phyloP scores from a whole-genome alignment of 37 sponge, comb jelly and placozoan species.

The Geodia barretti region DNA sequence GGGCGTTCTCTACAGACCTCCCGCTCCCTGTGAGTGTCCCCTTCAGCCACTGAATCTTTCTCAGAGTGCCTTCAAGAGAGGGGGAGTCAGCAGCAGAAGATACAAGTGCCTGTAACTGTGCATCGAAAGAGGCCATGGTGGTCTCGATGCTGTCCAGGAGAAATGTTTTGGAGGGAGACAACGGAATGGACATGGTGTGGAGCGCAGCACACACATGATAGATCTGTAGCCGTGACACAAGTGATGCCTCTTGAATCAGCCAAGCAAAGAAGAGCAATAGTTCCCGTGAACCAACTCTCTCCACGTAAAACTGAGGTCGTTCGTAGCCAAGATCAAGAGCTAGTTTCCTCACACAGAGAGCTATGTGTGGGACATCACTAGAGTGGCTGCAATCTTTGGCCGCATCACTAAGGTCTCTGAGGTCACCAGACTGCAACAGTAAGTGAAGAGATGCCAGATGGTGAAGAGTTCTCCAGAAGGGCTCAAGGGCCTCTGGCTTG shows the following conservation, averaged over 20 bases:
- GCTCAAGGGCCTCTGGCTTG: constrained; percentile 24
- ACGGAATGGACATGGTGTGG: constrained; percentile 2
- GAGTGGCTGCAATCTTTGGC: neutral
- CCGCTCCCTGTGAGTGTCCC: neutral
- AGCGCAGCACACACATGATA: constrained; percentile 2
- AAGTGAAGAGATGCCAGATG: neutral
- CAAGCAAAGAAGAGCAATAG: constrained; percentile 70
- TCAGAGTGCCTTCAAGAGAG: neutral
- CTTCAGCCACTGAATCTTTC: neutral
- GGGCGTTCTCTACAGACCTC: neutral
- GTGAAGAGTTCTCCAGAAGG: constrained; percentile 30
- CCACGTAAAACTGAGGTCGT: constrained; percentile 27
- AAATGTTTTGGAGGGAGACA: neutral
- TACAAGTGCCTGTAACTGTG: neutral
- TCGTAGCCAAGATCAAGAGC: constrained; percentile 43
- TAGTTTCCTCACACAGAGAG: neutral
- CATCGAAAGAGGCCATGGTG: neutral
- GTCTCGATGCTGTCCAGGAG: constrained; percentile 2
- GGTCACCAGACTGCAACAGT: neutral
- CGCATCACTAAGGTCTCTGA: neutral
- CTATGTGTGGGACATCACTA: neutral
- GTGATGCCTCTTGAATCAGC: constrained; percentile 22
- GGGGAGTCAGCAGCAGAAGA: neutral
- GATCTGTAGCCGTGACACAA: constrained; percentile 5
- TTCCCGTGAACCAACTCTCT: constrained; percentile 43